A percentile compares a stretch with the other conserved stretches of the same genome.
phyloP scores from a whole-genome alignment of 64 coral and sea anemone species.

The Orbicella faveolata region DNA sequence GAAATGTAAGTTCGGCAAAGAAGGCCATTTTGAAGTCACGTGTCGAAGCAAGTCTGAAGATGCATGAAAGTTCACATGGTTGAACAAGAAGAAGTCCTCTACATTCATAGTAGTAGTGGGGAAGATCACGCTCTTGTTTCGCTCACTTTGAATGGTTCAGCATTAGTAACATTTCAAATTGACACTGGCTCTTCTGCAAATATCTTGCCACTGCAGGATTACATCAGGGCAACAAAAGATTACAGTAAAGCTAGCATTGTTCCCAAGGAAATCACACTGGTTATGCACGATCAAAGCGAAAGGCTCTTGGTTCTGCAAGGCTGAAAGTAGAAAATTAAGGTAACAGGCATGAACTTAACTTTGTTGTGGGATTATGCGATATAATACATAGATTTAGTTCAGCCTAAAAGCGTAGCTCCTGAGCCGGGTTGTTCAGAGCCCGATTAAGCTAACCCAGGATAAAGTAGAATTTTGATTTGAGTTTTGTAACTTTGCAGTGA shows the following conservation, averaged over 20 bases:
- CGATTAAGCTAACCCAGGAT: too few relatives aligned
- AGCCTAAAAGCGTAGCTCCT: too few relatives aligned
- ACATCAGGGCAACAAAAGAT: conserved; percentile 42
- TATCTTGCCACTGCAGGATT: conserved; percentile 56
- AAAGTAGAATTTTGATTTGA: too few relatives aligned
- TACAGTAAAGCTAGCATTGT: conserved; percentile 30
- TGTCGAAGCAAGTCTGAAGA: conserved; percentile 43
- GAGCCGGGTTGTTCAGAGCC: too few relatives aligned
- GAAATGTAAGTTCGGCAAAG: conserved; percentile 55
- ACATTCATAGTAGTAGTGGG: conserved; percentile 36
- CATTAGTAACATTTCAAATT: conserved; percentile 50
- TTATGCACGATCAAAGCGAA: conserved; percentile 62
- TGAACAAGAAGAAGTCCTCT: conserved; percentile 28
- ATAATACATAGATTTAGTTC: too few relatives aligned
- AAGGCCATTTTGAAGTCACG: conserved; percentile 51
- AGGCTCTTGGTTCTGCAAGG: conserved; percentile 49
- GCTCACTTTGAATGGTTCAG: conserved; percentile 40
- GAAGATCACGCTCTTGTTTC: conserved; percentile 47
- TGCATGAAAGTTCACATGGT: conserved; percentile 33
- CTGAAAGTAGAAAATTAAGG: conserved; percentile 37
- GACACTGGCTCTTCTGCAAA: conserved; percentile 50
- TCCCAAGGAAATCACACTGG: conserved; percentile 40
- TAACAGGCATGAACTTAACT: conserved; percentile 57
- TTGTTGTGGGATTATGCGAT: too few relatives aligned
- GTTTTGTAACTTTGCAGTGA: too few relatives aligned